Evolutionary conservation across 2,113 vertebrate species (phyloP).

Genomic region (Anser brachyrhynchus): DNA sequence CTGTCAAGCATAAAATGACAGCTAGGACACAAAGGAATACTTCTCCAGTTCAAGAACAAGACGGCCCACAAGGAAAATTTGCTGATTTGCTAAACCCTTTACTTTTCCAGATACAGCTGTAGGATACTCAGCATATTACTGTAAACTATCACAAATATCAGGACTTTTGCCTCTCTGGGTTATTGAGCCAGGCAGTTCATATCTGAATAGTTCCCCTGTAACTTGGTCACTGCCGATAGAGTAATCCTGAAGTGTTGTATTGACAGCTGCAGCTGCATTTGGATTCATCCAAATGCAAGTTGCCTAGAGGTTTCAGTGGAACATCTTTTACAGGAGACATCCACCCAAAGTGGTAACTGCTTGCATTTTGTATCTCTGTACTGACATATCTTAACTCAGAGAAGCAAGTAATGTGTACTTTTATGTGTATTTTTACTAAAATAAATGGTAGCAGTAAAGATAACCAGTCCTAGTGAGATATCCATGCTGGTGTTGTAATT

Average conservation of each 20-base stretch:
- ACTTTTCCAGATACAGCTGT: conserved; percentile 36
- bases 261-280: conserved; percentile 14
- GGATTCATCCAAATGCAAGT: not conserved
- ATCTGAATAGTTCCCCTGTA: not conserved
- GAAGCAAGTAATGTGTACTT: not conserved
- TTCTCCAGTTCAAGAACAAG: conserved; percentile 66
- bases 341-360: not conserved
- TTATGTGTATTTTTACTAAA: not conserved
- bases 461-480: not conserved
- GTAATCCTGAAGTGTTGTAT: not conserved
- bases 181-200: conserved; percentile 36
- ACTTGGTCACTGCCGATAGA: not conserved
- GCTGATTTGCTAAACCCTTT: conserved; percentile 54
- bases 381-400: not conserved
- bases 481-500: not conserved
- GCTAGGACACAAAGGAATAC: conserved; percentile 66
- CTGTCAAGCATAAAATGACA: conserved; percentile 80
- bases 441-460: not conserved
- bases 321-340: not conserved
- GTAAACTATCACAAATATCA: conserved; percentile 31
- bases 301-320: conserved; percentile 6
- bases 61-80: conserved; percentile 64
- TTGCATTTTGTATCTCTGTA: not conserved
- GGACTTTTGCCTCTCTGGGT: not conserved
- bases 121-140: not conserved